phyloP scores from a whole-genome alignment of 2,888 invertebrate species.

The Acrobasis repandana region DNA sequence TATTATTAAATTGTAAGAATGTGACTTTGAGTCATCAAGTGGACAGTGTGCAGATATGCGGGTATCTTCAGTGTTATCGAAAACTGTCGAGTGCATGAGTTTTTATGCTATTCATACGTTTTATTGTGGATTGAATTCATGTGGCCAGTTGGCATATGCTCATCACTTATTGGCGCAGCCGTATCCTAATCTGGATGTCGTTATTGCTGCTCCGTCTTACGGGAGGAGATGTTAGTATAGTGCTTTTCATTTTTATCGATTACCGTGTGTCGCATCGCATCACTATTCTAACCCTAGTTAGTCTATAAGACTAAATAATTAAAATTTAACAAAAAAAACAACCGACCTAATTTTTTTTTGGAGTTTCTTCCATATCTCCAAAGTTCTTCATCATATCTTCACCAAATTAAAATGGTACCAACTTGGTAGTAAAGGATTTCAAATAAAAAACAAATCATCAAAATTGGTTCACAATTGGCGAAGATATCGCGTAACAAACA shows the following conservation, averaged over 20 bases:
- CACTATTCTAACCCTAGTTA: neutral
- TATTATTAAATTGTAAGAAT: conserved; percentile 20
- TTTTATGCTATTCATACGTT: conserved; percentile 63
- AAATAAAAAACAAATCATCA: no score
- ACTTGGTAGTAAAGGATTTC: no score
- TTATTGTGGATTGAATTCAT: conserved; percentile 59
- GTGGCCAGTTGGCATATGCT: conserved; percentile 55
- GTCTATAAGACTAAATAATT: no score
- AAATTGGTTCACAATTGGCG: no score
- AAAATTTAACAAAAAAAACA: no score
- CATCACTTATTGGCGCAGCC: conserved; percentile 59
- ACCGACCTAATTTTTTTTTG: no score
- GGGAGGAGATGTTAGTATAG: conserved; percentile 59
- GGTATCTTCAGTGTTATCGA: conserved; percentile 54
- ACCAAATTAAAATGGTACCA: no score
- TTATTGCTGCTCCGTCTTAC: conserved; percentile 62
- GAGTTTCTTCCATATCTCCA: no score
- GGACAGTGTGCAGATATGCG: conserved; percentile 32
- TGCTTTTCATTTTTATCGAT: conserved; percentile 23
- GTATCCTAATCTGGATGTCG: conserved; percentile 65
- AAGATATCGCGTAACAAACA: no score
- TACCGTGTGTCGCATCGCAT: conserved; percentile 9
- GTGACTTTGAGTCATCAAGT: conserved; percentile 7
- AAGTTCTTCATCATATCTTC: no score
- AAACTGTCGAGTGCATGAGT: conserved; percentile 56